Evolutionary conservation across 1,140 invertebrate species (phyloP).

Genomic region (Ceratoteleas bidentatus): DNA sequence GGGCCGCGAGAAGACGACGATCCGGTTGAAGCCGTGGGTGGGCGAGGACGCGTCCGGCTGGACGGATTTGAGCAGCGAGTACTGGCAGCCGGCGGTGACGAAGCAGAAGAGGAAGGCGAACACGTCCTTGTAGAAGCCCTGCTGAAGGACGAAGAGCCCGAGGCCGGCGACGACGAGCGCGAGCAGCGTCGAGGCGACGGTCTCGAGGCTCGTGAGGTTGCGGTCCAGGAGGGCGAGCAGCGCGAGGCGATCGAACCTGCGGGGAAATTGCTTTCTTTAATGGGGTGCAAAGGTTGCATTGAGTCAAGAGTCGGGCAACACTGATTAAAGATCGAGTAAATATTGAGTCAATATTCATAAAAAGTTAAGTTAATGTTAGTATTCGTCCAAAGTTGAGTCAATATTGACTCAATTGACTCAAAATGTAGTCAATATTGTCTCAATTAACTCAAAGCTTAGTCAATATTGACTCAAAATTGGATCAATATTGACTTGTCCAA

Average conservation of each 20-base stretch:
- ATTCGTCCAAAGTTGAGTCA: no score
- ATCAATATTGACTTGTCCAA: no score
- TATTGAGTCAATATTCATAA: no score
- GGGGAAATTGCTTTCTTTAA: neutral
- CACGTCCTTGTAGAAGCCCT: conserved; percentile 94
- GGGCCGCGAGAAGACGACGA: conserved; percentile 95
- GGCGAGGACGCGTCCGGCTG: conserved; percentile 99
- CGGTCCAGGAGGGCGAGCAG: conserved; percentile 96
- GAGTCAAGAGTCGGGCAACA: no score
- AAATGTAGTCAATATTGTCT: no score
- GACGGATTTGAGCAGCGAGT: conserved; percentile 98
- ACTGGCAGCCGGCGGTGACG: conserved; percentile 97
- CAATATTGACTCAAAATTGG: no score
- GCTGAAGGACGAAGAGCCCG: conserved; percentile 91
- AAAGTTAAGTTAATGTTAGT: no score
- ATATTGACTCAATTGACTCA: no score
- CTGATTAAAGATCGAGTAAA: no score
- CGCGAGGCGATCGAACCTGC: conserved; percentile 93
- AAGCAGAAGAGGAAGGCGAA: conserved; percentile 97
- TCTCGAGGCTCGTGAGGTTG: conserved; percentile 93
- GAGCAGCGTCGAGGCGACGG: conserved; percentile 91
- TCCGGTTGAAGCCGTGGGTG: conserved; percentile 98
- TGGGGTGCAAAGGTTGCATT: no score
- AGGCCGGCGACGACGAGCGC: conserved; percentile 93
- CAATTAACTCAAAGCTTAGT: no score